These are phyloP conservation scores for Panurus biarmicus DNA, from an alignment of 2,113 vertebrate species.

Conservation along the genomic window DNA sequence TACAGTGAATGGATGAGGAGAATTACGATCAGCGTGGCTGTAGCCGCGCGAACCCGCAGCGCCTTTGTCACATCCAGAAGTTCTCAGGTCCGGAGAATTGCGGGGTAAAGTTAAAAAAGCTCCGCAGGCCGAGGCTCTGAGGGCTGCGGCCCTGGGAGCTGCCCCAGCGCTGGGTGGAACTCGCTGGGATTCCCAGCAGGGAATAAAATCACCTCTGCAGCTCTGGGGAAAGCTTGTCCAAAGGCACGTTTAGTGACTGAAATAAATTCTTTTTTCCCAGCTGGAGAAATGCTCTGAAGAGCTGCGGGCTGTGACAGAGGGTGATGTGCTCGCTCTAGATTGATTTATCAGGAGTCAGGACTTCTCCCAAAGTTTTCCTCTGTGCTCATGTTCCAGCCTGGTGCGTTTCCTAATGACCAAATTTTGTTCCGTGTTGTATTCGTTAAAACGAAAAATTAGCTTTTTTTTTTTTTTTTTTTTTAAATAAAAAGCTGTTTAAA, in stretches of 20 bases:
- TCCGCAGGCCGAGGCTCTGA: accelerated
- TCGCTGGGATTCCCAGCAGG: neutral
- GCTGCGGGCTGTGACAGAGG: neutral
- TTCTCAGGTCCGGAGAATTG: no score
- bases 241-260: accelerated
- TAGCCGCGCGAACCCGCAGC: no score
- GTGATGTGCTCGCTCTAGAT: accelerated
- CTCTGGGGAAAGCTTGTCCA: neutral
- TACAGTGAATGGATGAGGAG: neutral
- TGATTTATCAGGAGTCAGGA: neutral
- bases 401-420: neutral
- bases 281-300: neutral
- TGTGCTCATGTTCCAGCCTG: neutral
- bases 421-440: neutral
- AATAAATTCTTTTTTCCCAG: neutral
- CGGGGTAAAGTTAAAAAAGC: neutral
- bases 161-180: accelerated
- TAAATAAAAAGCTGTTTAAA: neutral
- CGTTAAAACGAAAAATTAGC: neutral
- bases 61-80: accelerated
- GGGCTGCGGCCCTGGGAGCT: accelerated
- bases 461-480: no score
- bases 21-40: accelerated
- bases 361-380: neutral
- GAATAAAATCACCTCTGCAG: accelerated